Percentiles rank a stretch among this genome's conserved stretches.
These are phyloP conservation scores for Melipona bicolor DNA, from an alignment of 2,888 invertebrate genomes.

Conservation along the genomic window DNA sequence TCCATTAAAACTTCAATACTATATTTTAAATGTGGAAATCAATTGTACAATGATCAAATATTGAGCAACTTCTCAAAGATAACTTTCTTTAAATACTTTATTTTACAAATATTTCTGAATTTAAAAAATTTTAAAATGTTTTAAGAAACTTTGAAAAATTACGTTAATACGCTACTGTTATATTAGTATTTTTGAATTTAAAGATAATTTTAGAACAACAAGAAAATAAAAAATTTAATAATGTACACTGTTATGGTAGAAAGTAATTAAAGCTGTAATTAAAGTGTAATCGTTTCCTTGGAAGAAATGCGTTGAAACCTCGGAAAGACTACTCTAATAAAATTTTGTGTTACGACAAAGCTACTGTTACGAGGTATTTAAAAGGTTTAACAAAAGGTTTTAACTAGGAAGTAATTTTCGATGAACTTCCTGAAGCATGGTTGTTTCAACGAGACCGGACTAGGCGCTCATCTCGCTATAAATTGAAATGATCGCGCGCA, in stretches of 20 bases:
- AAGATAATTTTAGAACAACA: background rate
- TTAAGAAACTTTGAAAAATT: no score
- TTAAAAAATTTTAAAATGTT: no score
- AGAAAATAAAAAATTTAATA: background rate
- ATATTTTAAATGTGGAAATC: no score
- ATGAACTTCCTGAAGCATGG: background rate
- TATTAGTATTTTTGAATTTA: no score
- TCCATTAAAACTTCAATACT: no score
- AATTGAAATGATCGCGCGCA: no score
- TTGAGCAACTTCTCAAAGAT: no score
- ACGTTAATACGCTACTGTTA: no score
- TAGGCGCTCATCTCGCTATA: background rate
- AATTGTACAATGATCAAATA: no score
- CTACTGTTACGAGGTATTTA: background rate
- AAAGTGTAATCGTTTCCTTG: background rate
- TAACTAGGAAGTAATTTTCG: constrained; percentile 1
- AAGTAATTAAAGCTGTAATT: background rate
- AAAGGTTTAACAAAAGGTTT: constrained; percentile 1
- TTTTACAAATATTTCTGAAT: no score
- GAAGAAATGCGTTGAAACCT: background rate
- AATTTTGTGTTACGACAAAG: background rate
- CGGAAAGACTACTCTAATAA: background rate
- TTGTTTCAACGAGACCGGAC: background rate
- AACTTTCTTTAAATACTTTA: no score
- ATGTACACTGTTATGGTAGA: no score